Percentiles rank a stretch among this genome's conserved stretches.
Evolutionary conservation across 2,113 vertebrate species (phyloP).

Genomic region (Melanerpes aurifrons): DNA sequence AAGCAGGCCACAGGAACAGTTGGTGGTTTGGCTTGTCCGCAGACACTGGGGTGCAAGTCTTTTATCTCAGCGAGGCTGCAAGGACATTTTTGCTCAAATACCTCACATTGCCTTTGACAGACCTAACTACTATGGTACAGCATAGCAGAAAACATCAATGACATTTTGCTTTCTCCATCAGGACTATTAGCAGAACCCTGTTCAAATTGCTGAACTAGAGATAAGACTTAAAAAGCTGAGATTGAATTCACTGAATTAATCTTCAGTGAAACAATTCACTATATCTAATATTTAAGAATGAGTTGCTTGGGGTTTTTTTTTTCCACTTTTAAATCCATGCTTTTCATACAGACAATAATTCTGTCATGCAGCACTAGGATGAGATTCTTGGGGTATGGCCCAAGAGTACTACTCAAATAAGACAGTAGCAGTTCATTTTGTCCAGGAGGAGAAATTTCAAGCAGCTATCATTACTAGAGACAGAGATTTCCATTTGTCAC

Average conservation of each 20-base stretch:
- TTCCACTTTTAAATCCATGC: background rate
- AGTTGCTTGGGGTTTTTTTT: background rate
- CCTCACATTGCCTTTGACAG: background rate
- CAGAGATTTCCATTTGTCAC: background rate
- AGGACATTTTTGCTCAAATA: background rate
- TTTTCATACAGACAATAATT: background rate
- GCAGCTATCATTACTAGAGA: background rate
- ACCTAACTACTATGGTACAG: background rate
- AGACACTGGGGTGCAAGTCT: background rate
- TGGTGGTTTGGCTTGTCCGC: background rate
- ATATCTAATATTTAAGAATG: background rate
- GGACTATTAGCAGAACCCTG: background rate
- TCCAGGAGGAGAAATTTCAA: background rate
- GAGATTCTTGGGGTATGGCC: background rate
- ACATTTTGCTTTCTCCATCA: background rate
- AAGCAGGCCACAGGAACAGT: background rate
- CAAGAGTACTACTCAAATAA: background rate
- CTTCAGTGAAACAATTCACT: background rate
- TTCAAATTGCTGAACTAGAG: background rate
- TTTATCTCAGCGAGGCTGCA: background rate
- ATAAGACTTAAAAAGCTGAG: background rate
- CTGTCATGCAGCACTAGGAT: background rate
- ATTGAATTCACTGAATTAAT: background rate
- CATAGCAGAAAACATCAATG: background rate
- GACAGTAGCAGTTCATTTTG: background rate